phyloP scores from a whole-genome alignment of 92 coral and sea anemone genomes.

The Actinernus sp. region DNA sequence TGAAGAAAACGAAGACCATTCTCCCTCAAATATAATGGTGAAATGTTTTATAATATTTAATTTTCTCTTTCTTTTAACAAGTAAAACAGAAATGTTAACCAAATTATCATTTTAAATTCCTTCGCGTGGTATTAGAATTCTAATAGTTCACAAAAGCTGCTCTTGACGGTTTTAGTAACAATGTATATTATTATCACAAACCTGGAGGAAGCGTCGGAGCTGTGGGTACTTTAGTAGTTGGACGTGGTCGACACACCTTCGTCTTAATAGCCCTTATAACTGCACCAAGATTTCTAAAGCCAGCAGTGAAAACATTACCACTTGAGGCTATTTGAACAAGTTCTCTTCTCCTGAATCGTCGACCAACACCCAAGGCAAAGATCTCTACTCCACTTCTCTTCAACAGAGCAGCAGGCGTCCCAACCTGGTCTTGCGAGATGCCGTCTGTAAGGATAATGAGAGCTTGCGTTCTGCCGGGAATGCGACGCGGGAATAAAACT shows the following conservation, averaged over 20 bases:
- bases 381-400: slow-evolving; percentile 25
- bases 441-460: slow-evolving; percentile 65
- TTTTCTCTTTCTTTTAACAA: no score
- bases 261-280: slow-evolving; percentile 5
- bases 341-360: slow-evolving; percentile 40
- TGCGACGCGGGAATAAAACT: slow-evolving; percentile 20
- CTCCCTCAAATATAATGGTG: no score
- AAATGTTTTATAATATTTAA: no score
- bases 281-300: slow-evolving; percentile 42
- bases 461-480: slow-evolving; percentile 48
- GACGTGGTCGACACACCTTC: slow-evolving; percentile 5
- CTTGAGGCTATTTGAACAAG: slow-evolving; percentile 57
- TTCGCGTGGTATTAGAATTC: no score
- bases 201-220: not conserved
- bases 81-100: no score
- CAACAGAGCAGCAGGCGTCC: slow-evolving; percentile 30
- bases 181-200: no score
- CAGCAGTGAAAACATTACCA: slow-evolving; percentile 52
- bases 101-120: no score
- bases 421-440: slow-evolving; percentile 48
- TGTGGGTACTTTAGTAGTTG: not conserved
- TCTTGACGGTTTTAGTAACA: no score
- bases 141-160: no score
- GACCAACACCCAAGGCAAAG: slow-evolving; percentile 60
- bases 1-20: no score